Percentiles rank a stretch among this genome's conserved stretches.
Conservation (phyloP, 2,113 vertebrate species). For the Geococcyx californianus region DNA sequence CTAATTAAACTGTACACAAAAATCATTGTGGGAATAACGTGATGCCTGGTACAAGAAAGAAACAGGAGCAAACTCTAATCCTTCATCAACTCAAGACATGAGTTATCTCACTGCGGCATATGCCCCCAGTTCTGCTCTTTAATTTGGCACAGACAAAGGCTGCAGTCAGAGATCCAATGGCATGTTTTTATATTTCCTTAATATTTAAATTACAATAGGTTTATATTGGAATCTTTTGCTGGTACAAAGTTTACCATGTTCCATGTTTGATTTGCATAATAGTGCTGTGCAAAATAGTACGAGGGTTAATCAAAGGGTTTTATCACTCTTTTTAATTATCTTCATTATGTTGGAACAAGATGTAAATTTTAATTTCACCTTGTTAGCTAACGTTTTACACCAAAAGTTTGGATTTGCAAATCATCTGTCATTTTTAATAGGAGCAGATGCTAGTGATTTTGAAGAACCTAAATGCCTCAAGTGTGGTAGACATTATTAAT, state of each 20-base stretch:
- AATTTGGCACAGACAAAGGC: background rate
- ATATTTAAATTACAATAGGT: conserved; percentile 54
- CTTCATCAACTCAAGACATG: background rate
- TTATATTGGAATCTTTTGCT: conserved; percentile 47
- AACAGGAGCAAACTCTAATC: background rate
- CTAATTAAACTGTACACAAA: conserved; percentile 53
- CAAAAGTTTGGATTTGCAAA: conserved; percentile 75
- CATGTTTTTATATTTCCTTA: background rate
- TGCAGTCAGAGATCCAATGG: background rate
- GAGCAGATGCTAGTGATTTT: conserved; percentile 75
- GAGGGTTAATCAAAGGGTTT: conserved; percentile 79
- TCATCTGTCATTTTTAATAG: conserved; percentile 81
- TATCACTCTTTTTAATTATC: conserved; percentile 79
- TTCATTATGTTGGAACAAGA: conserved; percentile 76
- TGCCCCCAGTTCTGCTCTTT: conserved; percentile 2
- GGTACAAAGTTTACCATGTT: conserved; percentile 65
- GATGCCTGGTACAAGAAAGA: background rate
- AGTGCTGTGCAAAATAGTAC: conserved; percentile 63
- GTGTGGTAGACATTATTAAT: conserved; percentile 71
- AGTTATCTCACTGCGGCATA: background rate
- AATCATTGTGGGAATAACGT: background rate
- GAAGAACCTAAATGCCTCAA: conserved; percentile 61
- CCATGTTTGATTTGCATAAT: conserved; percentile 69
- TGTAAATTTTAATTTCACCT: conserved; percentile 82
- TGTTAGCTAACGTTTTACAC: conserved; percentile 77